These are phyloP conservation scores for Zaprionus nigranus DNA, from an alignment of 1,140 invertebrate species.

Conservation along the genomic window DNA sequence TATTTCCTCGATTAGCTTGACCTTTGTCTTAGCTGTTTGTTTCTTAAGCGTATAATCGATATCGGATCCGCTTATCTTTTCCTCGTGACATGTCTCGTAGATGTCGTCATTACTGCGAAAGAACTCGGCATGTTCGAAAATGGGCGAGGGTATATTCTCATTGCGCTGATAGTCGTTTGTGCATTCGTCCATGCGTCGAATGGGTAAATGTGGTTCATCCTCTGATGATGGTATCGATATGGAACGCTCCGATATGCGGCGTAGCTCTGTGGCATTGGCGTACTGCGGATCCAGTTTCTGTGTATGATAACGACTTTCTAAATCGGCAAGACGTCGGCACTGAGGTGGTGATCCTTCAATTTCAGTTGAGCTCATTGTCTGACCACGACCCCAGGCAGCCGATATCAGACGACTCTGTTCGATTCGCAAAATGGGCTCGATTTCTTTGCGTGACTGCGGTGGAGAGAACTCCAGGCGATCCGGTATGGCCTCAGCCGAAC, in stretches of 20 bases:
- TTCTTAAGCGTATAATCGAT: constrained; percentile 82
- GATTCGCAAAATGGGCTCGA: constrained; percentile 88
- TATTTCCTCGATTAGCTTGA: constrained; percentile 82
- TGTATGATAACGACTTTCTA: constrained; percentile 87
- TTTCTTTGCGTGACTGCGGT: constrained; percentile 89
- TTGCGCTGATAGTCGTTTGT: constrained; percentile 87
- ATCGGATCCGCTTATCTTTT: constrained; percentile 74
- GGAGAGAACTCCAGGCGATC: constrained; percentile 89
- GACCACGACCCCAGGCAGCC: constrained; percentile 88
- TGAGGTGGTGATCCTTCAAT: constrained; percentile 89
- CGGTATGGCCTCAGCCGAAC: constrained; percentile 88
- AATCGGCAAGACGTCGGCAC: constrained; percentile 86
- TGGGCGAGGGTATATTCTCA: constrained; percentile 87
- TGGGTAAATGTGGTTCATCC: constrained; percentile 86
- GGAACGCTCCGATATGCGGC: constrained; percentile 88
- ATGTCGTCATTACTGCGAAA: constrained; percentile 87
- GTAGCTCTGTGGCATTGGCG: constrained; percentile 87
- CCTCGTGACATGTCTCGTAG: constrained; percentile 82
- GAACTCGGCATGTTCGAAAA: constrained; percentile 87
- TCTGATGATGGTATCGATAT: constrained; percentile 90
- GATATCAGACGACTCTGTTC: constrained; percentile 89
- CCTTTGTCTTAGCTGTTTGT: constrained; percentile 79
- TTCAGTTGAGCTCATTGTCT: constrained; percentile 90
- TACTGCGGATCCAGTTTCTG: constrained; percentile 87
- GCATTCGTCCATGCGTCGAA: constrained; percentile 77